phyloP scores from a whole-genome alignment of 2,113 vertebrate genomes.

The Ctenomys sociabilis region DNA sequence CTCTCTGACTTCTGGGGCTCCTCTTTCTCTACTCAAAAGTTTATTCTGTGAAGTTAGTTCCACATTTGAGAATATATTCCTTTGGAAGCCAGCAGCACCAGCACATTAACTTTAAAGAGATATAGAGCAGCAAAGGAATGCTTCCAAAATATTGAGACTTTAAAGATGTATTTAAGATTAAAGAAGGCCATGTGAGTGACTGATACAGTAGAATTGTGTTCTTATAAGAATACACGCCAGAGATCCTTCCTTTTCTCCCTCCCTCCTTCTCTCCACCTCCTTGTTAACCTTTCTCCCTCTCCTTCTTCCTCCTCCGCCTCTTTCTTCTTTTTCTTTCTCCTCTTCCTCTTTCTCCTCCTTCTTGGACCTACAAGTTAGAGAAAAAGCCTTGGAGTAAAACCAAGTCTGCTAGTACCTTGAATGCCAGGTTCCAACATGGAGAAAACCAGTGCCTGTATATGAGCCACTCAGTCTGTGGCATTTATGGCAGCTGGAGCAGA shows the following conservation, averaged over 20 bases:
- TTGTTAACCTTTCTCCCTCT: neutral
- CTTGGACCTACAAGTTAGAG: neutral
- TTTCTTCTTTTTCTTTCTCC: neutral
- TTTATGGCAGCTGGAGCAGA: neutral
- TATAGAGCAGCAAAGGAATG: neutral
- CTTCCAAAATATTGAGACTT: neutral
- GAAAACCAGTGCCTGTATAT: neutral
- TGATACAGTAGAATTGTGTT: neutral
- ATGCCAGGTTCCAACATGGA: neutral
- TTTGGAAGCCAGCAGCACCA: neutral
- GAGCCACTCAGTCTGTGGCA: neutral
- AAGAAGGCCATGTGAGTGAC: neutral
- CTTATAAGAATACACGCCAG: neutral
- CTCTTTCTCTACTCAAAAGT: neutral
- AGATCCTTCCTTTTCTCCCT: neutral
- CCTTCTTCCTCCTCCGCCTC: too few relatives aligned
- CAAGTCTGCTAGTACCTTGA: neutral
- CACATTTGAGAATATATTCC: neutral
- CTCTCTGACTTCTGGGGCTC: neutral
- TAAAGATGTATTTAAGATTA: neutral
- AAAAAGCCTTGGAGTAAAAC: neutral
- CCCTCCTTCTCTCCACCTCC: neutral
- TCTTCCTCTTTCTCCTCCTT: neutral
- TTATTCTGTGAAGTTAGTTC: conserved; percentile 42
- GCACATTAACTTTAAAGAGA: neutral